phyloP scores from a whole-genome alignment of 1,140 invertebrate species.

The Aphelenchoides fujianensis region DNA sequence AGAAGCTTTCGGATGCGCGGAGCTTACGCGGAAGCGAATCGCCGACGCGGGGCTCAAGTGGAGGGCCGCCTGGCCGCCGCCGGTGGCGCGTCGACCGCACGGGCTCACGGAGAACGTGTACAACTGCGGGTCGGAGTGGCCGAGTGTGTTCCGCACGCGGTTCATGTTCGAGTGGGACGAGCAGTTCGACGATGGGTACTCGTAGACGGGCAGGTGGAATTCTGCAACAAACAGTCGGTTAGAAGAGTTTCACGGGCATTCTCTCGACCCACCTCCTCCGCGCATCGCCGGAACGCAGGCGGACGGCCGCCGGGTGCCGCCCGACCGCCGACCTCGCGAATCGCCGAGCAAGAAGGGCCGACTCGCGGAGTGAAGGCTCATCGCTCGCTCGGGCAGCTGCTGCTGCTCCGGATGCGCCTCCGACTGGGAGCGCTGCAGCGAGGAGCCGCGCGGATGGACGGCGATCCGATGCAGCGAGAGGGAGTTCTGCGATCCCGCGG shows the following conservation, averaged over 20 bases:
- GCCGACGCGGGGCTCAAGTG: conserved; percentile 18
- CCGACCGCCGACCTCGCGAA: neutral
- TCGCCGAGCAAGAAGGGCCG: no score
- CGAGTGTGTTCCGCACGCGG: conserved; percentile 49
- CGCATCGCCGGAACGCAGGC: neutral
- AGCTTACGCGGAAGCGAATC: conserved; percentile 26
- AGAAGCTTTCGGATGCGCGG: conserved; percentile 7
- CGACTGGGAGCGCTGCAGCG: conserved; percentile 11
- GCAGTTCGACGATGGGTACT: conserved; percentile 10
- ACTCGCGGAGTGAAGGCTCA: neutral
- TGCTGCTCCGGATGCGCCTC: conserved; percentile 8
- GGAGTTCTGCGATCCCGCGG: no score
- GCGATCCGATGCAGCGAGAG: conserved; percentile 12
- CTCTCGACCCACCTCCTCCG: neutral
- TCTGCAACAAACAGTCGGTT: conserved; percentile 2
- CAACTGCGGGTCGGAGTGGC: conserved; percentile 61
- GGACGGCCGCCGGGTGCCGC: neutral
- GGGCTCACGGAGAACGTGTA: conserved; percentile 36
- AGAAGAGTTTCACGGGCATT: neutral
- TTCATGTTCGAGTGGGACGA: conserved; percentile 27
- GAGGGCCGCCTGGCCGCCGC: neutral
- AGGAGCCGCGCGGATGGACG: conserved; percentile 7
- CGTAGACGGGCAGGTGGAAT: neutral
- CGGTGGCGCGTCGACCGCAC: conserved; percentile 3
- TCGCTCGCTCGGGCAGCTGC: neutral